A percentile compares a stretch with the other conserved stretches of the same genome.
Conservation (phyloP, 2,797 vertebrate species). For the Otolemur crassicaudatus region DNA sequence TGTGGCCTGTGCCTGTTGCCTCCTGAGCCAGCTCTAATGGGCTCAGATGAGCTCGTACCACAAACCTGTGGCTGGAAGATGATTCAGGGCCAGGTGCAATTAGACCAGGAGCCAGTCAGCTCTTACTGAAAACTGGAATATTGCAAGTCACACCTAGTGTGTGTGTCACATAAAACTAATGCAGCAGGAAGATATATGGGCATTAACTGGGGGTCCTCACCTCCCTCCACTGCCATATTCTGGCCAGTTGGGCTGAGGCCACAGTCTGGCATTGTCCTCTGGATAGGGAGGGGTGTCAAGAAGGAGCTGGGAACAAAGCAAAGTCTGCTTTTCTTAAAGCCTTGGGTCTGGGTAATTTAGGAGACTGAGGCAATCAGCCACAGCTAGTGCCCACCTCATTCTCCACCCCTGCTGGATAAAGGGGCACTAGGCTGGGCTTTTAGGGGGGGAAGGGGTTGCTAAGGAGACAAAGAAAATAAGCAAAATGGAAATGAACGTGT, state of each 20-base stretch:
- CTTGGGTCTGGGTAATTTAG: not conserved
- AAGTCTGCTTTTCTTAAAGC: not conserved
- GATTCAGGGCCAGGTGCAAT: slow-evolving; percentile 57
- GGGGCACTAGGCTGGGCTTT: not conserved
- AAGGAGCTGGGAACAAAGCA: not conserved
- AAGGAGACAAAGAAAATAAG: not conserved
- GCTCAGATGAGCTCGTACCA: slow-evolving; percentile 16
- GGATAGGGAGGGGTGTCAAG: not conserved
- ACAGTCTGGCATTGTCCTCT: slow-evolving; percentile 25
- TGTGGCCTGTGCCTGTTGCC: not conserved
- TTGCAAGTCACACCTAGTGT: slow-evolving; percentile 61
- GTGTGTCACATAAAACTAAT: slow-evolving; percentile 20
- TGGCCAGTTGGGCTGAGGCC: slow-evolving; percentile 2
- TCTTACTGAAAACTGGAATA: slow-evolving; percentile 58
- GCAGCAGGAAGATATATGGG: not conserved
- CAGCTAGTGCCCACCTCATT: not conserved
- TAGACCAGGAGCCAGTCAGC: not conserved
- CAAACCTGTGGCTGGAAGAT: not conserved
- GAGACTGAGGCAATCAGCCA: not conserved
- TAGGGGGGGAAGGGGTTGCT: not conserved
- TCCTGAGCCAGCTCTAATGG: not conserved
- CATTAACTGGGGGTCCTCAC: not conserved
- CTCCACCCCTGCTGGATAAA: not conserved
- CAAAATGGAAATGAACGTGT: not conserved
- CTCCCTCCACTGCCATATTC: not conserved